Percentiles rank a stretch among this genome's conserved stretches.
Conservation (phyloP, 1,140 invertebrate genomes). For the Antheraea mylitta region DNA sequence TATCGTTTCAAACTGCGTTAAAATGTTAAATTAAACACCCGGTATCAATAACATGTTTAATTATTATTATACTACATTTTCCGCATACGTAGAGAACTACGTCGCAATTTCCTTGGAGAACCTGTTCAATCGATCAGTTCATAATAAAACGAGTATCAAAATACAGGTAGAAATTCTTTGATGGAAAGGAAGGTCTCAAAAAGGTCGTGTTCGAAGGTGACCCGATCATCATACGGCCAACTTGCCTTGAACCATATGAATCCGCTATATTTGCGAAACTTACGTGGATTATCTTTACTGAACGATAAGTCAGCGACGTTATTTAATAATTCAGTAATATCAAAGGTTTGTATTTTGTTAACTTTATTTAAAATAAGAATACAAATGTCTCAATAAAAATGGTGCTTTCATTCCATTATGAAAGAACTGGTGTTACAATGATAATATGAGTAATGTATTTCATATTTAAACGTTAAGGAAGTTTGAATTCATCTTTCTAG, state of each 20-base stretch:
- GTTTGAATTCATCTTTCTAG: no score
- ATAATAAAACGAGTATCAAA: slow-evolving; percentile 23
- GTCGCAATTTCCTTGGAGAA: slow-evolving; percentile 40
- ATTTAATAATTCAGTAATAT: background rate
- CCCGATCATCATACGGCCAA: slow-evolving; percentile 36
- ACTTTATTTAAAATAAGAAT: no score
- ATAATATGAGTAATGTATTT: no score
- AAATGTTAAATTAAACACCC: background rate
- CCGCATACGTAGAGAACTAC: background rate
- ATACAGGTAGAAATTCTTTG: slow-evolving; percentile 48
- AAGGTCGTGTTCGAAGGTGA: slow-evolving; percentile 60
- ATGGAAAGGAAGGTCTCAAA: slow-evolving; percentile 56
- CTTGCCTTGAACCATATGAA: slow-evolving; percentile 57
- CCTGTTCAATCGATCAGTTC: slow-evolving; percentile 42
- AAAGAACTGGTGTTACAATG: no score
- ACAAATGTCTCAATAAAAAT: no score
- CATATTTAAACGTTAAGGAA: no score
- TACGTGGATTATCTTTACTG: slow-evolving; percentile 10
- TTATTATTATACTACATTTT: background rate
- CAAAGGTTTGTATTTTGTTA: no score
- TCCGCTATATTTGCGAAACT: slow-evolving; percentile 34
- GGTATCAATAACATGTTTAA: background rate
- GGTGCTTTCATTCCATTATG: no score
- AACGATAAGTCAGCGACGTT: slow-evolving; percentile 7
- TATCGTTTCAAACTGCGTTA: background rate